Conservation (phyloP, 2,797 vertebrate species). For the Trachops cirrhosus region DNA sequence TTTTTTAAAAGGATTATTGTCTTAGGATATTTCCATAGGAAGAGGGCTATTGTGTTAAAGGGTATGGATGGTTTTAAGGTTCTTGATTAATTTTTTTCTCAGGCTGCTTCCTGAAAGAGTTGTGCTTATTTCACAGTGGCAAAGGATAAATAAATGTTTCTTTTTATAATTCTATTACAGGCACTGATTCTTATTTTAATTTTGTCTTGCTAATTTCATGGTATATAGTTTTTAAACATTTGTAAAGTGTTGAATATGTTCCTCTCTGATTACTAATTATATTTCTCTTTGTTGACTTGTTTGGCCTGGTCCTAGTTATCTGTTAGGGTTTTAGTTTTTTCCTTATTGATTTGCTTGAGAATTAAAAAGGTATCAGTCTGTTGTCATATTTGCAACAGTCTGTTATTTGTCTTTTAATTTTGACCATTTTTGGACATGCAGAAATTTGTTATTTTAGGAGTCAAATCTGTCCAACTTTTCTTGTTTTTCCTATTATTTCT, state of each 20-base stretch:
- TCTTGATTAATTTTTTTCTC: background rate
- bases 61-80: constrained; percentile 2
- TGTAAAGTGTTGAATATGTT: constrained; percentile 27
- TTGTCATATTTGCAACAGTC: constrained; percentile 23
- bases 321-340: background rate
- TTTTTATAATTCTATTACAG: background rate
- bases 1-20: background rate
- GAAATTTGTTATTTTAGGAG: constrained; percentile 52
- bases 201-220: constrained; percentile 23
- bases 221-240: background rate
- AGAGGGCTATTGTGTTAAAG: background rate
- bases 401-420: constrained; percentile 46
- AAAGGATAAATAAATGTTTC: background rate
- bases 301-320: constrained; percentile 18
- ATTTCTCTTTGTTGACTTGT: constrained; percentile 14
- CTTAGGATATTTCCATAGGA: background rate
- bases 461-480: constrained; percentile 31
- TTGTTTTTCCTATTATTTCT: background rate
- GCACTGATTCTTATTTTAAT: background rate
- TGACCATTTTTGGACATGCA: constrained; percentile 38
- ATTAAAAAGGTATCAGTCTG: background rate
- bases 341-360: background rate
- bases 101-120: background rate
- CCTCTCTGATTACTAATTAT: background rate
- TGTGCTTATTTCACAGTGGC: background rate